These are phyloP conservation scores for Beaufortia kweichowensis DNA, from an alignment of 2,113 vertebrate genomes.

Conservation along the genomic window DNA sequence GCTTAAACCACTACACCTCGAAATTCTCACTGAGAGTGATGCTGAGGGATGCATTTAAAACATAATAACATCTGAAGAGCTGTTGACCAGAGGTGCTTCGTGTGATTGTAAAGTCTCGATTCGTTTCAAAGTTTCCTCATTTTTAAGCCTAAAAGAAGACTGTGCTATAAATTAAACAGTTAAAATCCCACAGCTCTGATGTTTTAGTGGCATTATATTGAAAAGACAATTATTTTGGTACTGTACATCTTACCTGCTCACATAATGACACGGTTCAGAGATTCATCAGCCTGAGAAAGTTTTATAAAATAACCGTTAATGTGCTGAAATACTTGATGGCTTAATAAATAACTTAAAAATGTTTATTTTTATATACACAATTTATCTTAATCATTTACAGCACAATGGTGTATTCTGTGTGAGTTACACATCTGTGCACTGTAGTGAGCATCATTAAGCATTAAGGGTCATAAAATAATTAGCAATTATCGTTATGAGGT, in stretches of 20 bases:
- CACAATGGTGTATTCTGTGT: too few relatives aligned
- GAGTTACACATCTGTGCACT: too few relatives aligned
- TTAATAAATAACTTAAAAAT: not conserved
- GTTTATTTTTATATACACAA: too few relatives aligned
- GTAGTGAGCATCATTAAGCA: too few relatives aligned
- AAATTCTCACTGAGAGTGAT: conserved; percentile 12
- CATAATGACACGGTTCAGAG: too few relatives aligned
- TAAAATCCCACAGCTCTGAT: not conserved
- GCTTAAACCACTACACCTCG: conserved; percentile 30
- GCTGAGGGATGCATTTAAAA: conserved; percentile 12
- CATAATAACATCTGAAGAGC: not conserved
- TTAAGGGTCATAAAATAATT: too few relatives aligned
- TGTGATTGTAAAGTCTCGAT: conserved; percentile 3
- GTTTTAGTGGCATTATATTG: too few relatives aligned
- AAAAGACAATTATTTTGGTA: not conserved
- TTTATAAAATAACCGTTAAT: not conserved
- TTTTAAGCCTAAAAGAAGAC: not conserved
- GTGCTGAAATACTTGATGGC: not conserved
- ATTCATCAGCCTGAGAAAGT: not conserved
- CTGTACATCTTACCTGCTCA: too few relatives aligned
- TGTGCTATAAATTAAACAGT: not conserved
- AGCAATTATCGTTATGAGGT: too few relatives aligned
- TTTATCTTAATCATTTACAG: too few relatives aligned
- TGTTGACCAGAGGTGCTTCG: not conserved
- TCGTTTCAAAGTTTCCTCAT: not conserved